These are phyloP conservation scores for Tragelaphus imberbis DNA, from an alignment of 2,113 vertebrate species.

Conservation along the genomic window DNA sequence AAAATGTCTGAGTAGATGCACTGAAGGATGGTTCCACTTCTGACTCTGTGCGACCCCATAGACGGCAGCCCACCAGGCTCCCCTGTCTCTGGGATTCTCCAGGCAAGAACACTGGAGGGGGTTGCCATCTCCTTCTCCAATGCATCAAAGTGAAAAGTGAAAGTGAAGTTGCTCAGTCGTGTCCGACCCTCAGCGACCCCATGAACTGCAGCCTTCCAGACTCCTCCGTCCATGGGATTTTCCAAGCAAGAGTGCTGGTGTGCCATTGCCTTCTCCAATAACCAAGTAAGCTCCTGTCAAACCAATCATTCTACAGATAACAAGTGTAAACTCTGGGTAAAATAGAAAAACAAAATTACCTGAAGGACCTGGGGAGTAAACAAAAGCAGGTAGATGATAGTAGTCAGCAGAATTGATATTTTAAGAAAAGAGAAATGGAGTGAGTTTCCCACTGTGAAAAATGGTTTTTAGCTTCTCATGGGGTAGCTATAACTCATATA, in stretches of 20 bases:
- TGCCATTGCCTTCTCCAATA: background rate
- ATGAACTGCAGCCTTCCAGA: too few relatives aligned
- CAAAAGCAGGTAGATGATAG: background rate
- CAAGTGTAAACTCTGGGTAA: background rate
- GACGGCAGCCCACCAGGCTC: too few relatives aligned
- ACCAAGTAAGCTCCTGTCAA: background rate
- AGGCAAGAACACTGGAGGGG: too few relatives aligned
- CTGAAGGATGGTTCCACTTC: background rate
- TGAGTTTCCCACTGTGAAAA: background rate
- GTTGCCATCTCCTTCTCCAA: too few relatives aligned
- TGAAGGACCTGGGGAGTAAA: background rate
- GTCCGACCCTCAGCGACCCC: too few relatives aligned
- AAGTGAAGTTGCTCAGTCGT: too few relatives aligned
- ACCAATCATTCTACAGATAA: background rate
- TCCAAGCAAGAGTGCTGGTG: too few relatives aligned
- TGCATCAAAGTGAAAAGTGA: too few relatives aligned
- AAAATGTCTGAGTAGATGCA: background rate
- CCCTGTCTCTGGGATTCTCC: too few relatives aligned
- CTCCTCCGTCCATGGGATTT: too few relatives aligned
- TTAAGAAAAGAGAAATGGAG: background rate
- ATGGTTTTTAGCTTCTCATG: background rate
- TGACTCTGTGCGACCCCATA: background rate
- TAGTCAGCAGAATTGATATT: background rate
- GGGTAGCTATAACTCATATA: background rate
- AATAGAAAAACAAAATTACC: background rate